Base-by-base conservation (phyloP, 2,888 invertebrate species). In the Isoperla grammatica region DNA sequence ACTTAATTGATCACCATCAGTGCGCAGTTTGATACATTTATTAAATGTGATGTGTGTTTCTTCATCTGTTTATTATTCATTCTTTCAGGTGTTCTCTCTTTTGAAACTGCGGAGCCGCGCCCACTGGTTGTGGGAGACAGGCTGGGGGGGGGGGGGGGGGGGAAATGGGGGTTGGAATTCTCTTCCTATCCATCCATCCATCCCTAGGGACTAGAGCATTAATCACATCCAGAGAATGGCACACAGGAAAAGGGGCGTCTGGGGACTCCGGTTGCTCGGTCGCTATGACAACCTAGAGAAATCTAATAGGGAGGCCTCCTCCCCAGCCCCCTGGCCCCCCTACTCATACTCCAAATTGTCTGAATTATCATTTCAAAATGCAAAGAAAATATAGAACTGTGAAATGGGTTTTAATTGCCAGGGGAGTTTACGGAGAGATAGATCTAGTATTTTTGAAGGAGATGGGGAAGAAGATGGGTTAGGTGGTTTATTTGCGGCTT, bases 161-260 rank as follows among this genome's bases (percentile, higher is more conserved):
- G 48, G 22, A 20, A 6, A 20, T 6, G 49, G 39, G 53, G 53
- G 37, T 29, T 53, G 20, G 39, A 53, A 53, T 53, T 15, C 45
- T 46, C 45, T 45, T 50, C 45, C 59, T 46, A 37, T 43, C 59
- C 57, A 57, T 53, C 53, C 53, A 53, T 53, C 53, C 39, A 39
- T 71, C 73, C 72, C 72, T 50, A 65, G 70, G 72, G 74, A 72
- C 67, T 69, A 69, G 70, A 71, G 74, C 74, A 75, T 74, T 75
- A 75, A 75, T 75, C 74, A 75, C 74, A 75, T 74, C 73, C 68
- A 68, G 68, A 69, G 69, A 69, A 69, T 68, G 68, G 68, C 68
- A 68, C 68, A 66, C 66, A 67, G 68, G 68, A 67, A 68, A 68
- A 62, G 61, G 68, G 67, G 67, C 66, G 68, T 68, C 68, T 67